Percentiles rank a stretch among this genome's conserved stretches.
Conservation (phyloP, 2,113 vertebrate species). For the Alouatta palliata region DNA sequence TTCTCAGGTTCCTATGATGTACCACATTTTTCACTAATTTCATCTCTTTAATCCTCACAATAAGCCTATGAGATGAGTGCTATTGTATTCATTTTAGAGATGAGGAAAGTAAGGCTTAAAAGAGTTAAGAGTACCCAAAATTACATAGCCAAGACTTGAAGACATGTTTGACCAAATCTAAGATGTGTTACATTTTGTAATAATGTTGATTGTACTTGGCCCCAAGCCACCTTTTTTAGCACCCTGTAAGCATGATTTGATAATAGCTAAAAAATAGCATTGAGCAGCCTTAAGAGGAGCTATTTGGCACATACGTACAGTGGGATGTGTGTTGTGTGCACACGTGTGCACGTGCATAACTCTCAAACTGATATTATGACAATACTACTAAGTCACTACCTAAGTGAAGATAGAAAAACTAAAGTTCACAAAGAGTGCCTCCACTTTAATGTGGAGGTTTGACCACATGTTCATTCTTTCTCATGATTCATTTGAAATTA, state of each 20-base stretch:
- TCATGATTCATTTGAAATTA: conserved; percentile 10
- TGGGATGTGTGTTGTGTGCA: no score
- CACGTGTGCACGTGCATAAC: neutral
- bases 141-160: neutral
- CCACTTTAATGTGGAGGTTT: neutral
- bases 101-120: neutral
- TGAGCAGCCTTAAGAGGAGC: neutral
- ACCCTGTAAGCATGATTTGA: neutral
- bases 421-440: neutral
- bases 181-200: neutral
- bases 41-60: neutral
- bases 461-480: neutral
- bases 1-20: neutral
- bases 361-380: neutral
- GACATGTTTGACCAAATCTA: neutral
- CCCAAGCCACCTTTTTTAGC: neutral
- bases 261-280: neutral
- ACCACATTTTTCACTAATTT: neutral
- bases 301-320: neutral
- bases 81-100: conserved; percentile 18
- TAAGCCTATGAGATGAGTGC: neutral
- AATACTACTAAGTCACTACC: neutral
- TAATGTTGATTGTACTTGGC: neutral
- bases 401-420: neutral
- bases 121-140: neutral